Evolutionary conservation across 2,888 invertebrate genomes (phyloP), one percentile per base, ranked within the genome.

Genomic region (Epirrhoe alternata): DNA sequence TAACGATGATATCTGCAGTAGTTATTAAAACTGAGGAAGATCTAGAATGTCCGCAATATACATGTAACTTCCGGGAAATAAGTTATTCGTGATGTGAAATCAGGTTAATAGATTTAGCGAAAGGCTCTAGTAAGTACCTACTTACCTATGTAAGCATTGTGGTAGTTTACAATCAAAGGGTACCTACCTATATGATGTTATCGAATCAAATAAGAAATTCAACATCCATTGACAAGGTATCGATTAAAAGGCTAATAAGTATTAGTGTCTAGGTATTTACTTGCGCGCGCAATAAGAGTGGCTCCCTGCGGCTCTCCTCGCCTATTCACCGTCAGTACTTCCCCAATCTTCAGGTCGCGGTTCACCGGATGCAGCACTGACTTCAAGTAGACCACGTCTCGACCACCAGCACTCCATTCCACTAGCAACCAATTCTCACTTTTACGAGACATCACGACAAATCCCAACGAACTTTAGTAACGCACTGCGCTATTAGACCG

Each of bases 361-460:
- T 66, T 73, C 14, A 71, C 31, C 1, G 77, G 78, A 42, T 72
- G 78, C 42, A 81, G 61, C 63, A 86, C 74, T 8, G 79, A 77
- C 60, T 76, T 75, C 31, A 76, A 72, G 58, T 80, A 77, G 61
- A 84, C 81, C 61, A 84, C 84, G 68, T 80, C 77, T 12, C 75
- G 77, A 17, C 73, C 78, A 47, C 82, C 82, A 59, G 74, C 78
- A 14, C 76, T 77, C 88, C 87, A 90, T 68, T 88, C 85, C 38
- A 88, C 85, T 31, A 88, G 63, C 52, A 89, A 78, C 89, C 88
- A 89, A 68, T 86, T 85, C 64, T 88, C 85, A 65, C 70, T 77
- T 73, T 82, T 84, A 33, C 74, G 79, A 12, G 82, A 73, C 73
- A 74, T 79, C 59, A 58, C 69, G 52, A 68, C 51, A 45, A 56